Percentiles rank a stretch among this genome's conserved stretches.
Evolutionary conservation across 2,888 invertebrate species (phyloP).

Genomic region (Erebia aethiops): DNA sequence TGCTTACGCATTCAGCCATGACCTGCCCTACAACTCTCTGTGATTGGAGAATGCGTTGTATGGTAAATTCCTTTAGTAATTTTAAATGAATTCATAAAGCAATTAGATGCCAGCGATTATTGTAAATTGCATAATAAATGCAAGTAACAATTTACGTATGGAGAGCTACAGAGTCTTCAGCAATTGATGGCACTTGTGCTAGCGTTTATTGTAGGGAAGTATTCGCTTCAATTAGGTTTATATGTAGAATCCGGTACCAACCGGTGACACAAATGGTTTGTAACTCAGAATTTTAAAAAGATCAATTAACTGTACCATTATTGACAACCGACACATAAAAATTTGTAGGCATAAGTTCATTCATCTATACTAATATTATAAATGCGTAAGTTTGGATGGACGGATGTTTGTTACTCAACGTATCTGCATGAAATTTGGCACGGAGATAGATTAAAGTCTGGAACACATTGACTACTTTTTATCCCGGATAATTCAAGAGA

Average conservation of each 20-base stretch:
- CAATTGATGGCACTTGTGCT: constrained; percentile 41
- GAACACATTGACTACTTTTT: no score
- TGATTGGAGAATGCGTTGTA: constrained; percentile 64
- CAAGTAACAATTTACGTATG: constrained; percentile 11
- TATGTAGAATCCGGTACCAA: constrained; percentile 48
- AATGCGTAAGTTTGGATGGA: no score
- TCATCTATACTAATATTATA: no score
- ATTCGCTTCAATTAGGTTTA: constrained; percentile 49
- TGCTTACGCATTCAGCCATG: constrained; percentile 76
- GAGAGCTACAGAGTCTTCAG: constrained; percentile 35
- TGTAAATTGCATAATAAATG: constrained; percentile 28
- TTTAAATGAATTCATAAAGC: constrained; percentile 26
- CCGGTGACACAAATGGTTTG: constrained; percentile 42
- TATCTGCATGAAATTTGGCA: no score
- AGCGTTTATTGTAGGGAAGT: constrained; percentile 45
- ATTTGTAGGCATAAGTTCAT: background rate
- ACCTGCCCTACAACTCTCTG: constrained; percentile 77
- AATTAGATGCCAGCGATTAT: constrained; percentile 26
- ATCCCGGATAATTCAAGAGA: no score
- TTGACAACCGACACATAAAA: background rate
- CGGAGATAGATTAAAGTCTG: no score
- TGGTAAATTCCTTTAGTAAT: constrained; percentile 56
- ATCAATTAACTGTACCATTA: background rate
- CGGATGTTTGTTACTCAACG: no score
- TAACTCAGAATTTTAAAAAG: constrained; percentile 30